Evolutionary conservation across 2,888 invertebrate species (phyloP).

Genomic region (Drosophila villosipedis): DNA sequence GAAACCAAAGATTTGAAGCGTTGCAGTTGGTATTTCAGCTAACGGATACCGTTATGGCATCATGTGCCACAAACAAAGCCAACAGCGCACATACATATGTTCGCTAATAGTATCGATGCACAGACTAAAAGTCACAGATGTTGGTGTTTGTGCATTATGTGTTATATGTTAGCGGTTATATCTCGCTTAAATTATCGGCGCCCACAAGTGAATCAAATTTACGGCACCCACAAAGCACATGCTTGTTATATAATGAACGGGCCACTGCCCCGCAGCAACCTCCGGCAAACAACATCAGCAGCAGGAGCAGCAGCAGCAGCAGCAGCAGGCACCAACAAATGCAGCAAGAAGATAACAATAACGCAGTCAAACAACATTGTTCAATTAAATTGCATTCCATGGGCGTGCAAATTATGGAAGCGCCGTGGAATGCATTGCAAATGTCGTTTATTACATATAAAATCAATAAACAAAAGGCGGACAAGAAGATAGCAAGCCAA

Average conservation of each 20-base stretch:
- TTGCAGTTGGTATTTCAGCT: conserved; percentile 42
- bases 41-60: conserved; percentile 59
- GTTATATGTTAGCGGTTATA: conserved; percentile 38
- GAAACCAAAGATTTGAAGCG: not conserved
- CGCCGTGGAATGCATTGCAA: conserved; percentile 47
- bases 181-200: conserved; percentile 71
- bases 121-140: conserved; percentile 62
- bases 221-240: conserved; percentile 58
- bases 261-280: conserved; percentile 35
- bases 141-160: conserved; percentile 15
- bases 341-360: conserved; percentile 57
- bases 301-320: not conserved
- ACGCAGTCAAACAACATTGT: conserved; percentile 63
- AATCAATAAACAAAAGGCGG: conserved; percentile 67
- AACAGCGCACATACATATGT: conserved; percentile 21
- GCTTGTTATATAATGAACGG: conserved; percentile 34
- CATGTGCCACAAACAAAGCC: conserved; percentile 58
- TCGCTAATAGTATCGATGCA: conserved; percentile 3
- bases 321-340: conserved; percentile 31
- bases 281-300: not conserved
- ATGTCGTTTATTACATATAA: conserved; percentile 73
- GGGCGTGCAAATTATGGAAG: conserved; percentile 68
- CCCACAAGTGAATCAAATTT: conserved; percentile 76
- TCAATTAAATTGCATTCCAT: conserved; percentile 77
- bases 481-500: conserved; percentile 36